phyloP scores from a whole-genome alignment of 2,113 vertebrate species.

The Carlito syrichta region DNA sequence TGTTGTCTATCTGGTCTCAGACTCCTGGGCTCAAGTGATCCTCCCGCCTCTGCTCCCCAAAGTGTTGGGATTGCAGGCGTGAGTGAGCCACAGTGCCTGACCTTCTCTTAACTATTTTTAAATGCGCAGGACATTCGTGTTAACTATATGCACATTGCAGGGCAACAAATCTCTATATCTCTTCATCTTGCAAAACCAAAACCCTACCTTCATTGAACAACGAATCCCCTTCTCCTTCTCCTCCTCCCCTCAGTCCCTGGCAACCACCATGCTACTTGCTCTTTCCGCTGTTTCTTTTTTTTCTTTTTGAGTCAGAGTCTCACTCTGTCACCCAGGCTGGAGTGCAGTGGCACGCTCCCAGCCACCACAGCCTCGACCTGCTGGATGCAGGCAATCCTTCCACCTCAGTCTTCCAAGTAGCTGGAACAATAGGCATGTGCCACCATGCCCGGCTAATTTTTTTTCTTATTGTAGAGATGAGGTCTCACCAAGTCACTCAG shows the following conservation, averaged over 20 bases:
- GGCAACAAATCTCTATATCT: background rate
- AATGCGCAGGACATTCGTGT: background rate
- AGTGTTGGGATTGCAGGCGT: background rate
- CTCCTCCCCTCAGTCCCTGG: background rate
- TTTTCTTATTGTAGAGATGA: too few relatives aligned
- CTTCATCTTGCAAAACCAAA: background rate
- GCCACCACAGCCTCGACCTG: too few relatives aligned
- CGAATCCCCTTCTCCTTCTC: fast-evolving
- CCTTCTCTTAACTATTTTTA: background rate
- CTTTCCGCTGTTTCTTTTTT: too few relatives aligned
- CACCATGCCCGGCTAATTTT: too few relatives aligned
- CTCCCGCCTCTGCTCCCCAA: background rate
- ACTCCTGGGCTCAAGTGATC: background rate
- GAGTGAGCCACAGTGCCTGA: background rate
- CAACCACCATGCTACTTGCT: too few relatives aligned
- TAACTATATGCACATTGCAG: fast-evolving
- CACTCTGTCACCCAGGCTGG: too few relatives aligned
- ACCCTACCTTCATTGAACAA: fast-evolving
- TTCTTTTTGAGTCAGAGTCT: too few relatives aligned
- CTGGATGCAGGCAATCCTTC: too few relatives aligned
- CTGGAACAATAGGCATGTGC: too few relatives aligned
- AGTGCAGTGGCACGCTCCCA: too few relatives aligned
- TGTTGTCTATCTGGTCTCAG: background rate
- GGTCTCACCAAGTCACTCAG: too few relatives aligned
- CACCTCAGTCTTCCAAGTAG: too few relatives aligned